Percentiles rank a stretch among this genome's conserved stretches.
These are phyloP conservation scores for Hylyphantes graminicola DNA, from an alignment of 1,140 invertebrate genomes.

Conservation along the genomic window DNA sequence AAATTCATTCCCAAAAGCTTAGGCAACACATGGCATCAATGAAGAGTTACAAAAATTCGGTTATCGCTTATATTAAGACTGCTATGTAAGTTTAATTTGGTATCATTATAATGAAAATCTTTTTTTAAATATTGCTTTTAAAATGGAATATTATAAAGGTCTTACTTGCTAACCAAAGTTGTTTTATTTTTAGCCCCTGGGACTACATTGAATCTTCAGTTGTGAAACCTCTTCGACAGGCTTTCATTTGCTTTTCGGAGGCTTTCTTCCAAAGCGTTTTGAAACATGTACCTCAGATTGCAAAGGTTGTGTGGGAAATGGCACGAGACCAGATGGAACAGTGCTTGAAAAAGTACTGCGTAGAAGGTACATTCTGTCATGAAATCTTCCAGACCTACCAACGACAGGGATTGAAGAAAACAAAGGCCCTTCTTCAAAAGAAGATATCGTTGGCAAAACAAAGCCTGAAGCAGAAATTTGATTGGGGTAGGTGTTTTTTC, in stretches of 20 bases:
- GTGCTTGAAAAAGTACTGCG: slow-evolving; percentile 9
- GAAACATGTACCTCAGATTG: neutral
- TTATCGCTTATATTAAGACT: too few relatives aligned
- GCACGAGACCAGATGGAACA: neutral
- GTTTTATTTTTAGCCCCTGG: slow-evolving; percentile 12
- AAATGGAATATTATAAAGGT: neutral
- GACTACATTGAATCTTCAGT: neutral
- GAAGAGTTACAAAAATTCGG: too few relatives aligned
- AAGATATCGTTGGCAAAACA: neutral
- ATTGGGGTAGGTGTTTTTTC: neutral
- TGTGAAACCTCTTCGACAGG: neutral
- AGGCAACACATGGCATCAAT: neutral
- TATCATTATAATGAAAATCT: neutral
- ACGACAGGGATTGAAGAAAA: neutral
- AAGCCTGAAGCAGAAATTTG: neutral
- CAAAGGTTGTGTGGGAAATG: neutral
- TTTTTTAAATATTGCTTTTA: neutral
- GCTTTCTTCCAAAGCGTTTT: neutral
- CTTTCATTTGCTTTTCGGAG: neutral
- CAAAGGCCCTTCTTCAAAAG: neutral
- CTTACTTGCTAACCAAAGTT: neutral
- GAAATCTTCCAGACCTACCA: neutral
- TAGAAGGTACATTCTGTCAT: slow-evolving; percentile 16
- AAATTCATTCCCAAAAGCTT: neutral
- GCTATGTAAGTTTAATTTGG: too few relatives aligned